Percentiles rank a stretch among this genome's conserved stretches.
Evolutionary conservation across 2,888 invertebrate genomes (phyloP).

Genomic region (Sarcophaga caerulescens): DNA sequence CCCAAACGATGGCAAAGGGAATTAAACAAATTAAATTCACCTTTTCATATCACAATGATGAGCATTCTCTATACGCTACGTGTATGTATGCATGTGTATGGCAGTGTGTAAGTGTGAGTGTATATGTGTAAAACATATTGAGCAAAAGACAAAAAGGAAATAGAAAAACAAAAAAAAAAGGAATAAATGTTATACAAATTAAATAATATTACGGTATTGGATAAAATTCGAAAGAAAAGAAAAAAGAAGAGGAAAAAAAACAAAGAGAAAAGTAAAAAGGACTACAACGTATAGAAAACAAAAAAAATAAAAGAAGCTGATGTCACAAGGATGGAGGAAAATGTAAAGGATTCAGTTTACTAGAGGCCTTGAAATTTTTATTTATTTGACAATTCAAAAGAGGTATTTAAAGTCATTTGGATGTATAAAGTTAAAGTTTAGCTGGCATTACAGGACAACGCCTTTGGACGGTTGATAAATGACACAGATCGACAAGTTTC

Average conservation of each 20-base stretch:
- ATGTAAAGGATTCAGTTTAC: not conserved
- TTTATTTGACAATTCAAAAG: not conserved
- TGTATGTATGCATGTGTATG: not conserved
- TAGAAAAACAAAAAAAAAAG: not conserved
- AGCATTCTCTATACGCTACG: not conserved
- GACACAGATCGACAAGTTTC: too few relatives aligned
- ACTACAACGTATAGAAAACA: not conserved
- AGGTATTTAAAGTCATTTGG: too few relatives aligned
- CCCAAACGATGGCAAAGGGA: constrained; percentile 53
- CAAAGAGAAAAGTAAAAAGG: not conserved
- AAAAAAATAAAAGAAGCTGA: constrained; percentile 4
- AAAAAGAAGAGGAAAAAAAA: not conserved
- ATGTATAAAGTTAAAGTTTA: too few relatives aligned
- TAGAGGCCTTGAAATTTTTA: not conserved
- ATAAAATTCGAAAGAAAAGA: not conserved
- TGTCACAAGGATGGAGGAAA: not conserved
- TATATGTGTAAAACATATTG: not conserved
- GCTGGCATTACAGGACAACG: too few relatives aligned
- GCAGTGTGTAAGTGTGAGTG: not conserved
- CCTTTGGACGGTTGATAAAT: too few relatives aligned
- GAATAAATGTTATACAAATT: constrained; percentile 31
- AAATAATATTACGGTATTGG: constrained; percentile 32
- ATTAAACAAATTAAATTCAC: constrained; percentile 61
- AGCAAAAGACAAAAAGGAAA: not conserved
- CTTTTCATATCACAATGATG: constrained; percentile 19